phyloP scores from a whole-genome alignment of 1,140 invertebrate genomes.

The Lepidostoma basale region DNA sequence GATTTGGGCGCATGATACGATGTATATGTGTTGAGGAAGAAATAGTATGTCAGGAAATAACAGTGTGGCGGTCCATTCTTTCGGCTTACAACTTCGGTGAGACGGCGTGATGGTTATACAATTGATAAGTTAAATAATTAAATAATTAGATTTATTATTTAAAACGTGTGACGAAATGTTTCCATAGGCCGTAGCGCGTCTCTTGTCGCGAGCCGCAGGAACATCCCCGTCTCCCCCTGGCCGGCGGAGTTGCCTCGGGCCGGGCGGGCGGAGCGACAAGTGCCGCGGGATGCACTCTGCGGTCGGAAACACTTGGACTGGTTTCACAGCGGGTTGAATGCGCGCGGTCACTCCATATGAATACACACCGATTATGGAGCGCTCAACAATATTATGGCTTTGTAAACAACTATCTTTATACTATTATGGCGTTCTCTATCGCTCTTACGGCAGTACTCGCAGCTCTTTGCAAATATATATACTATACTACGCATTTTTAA shows the following conservation, averaged over 20 bases:
- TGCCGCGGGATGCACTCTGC: conserved; percentile 21
- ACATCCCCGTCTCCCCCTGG: too few relatives aligned
- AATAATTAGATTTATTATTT: too few relatives aligned
- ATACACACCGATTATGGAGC: conserved; percentile 24
- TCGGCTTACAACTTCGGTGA: too few relatives aligned
- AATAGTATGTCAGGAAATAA: too few relatives aligned
- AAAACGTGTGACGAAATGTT: too few relatives aligned
- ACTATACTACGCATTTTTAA: background rate
- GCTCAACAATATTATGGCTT: conserved; percentile 11
- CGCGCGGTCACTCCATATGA: conserved; percentile 22
- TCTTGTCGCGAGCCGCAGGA: too few relatives aligned
- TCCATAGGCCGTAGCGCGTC: too few relatives aligned
- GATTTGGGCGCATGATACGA: too few relatives aligned
- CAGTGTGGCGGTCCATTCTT: too few relatives aligned
- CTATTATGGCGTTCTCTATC: background rate
- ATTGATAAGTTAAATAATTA: too few relatives aligned
- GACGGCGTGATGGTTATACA: too few relatives aligned
- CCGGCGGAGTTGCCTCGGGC: conserved; percentile 35
- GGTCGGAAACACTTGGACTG: conserved; percentile 20
- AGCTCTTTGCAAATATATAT: background rate
- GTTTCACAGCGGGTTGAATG: conserved; percentile 25
- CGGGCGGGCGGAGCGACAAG: background rate
- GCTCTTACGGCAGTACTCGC: background rate
- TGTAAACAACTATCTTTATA: conserved; percentile 18
- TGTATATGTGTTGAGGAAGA: too few relatives aligned